phyloP scores from a whole-genome alignment of 2,888 invertebrate genomes.

The Dromius quadrimaculatus region DNA sequence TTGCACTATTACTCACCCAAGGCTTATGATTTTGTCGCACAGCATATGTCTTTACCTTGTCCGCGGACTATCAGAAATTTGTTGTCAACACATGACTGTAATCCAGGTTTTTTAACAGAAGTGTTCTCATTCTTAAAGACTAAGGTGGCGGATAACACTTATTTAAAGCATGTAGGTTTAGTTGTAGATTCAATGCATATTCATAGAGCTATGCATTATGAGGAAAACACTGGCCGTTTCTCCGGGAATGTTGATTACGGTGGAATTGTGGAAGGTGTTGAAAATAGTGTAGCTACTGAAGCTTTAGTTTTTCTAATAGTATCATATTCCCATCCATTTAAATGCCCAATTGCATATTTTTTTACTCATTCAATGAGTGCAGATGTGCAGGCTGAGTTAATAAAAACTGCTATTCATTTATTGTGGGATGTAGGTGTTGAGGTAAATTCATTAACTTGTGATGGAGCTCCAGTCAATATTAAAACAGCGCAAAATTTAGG shows the following conservation, averaged over 20 bases:
- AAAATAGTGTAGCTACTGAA: constrained; percentile 9
- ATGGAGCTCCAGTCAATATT: constrained; percentile 6
- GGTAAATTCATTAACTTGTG: constrained; percentile 14
- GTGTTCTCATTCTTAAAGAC: neutral
- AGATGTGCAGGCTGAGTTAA: constrained; percentile 2
- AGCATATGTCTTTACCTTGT: constrained; percentile 2
- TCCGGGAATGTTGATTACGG: constrained; percentile 2
- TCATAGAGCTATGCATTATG: neutral
- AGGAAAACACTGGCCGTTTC: neutral
- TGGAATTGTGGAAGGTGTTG: neutral
- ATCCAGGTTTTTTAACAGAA: neutral
- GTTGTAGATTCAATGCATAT: constrained; percentile 10
- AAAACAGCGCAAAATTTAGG: constrained; percentile 27
- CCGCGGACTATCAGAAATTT: neutral
- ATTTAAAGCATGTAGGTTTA: constrained; percentile 2
- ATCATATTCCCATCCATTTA: neutral
- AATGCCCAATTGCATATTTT: constrained; percentile 22
- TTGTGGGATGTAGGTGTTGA: neutral
- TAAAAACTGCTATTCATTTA: neutral
- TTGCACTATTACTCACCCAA: constrained; percentile 17
- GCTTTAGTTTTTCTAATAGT: constrained; percentile 6
- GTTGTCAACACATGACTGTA: neutral
- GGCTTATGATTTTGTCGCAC: constrained; percentile 11
- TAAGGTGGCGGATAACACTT: neutral
- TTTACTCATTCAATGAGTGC: neutral